Evolutionary conservation across 2,888 invertebrate species (phyloP), one percentile per base, ranked within the genome.

Genomic region (Chymomyza amoena): DNA sequence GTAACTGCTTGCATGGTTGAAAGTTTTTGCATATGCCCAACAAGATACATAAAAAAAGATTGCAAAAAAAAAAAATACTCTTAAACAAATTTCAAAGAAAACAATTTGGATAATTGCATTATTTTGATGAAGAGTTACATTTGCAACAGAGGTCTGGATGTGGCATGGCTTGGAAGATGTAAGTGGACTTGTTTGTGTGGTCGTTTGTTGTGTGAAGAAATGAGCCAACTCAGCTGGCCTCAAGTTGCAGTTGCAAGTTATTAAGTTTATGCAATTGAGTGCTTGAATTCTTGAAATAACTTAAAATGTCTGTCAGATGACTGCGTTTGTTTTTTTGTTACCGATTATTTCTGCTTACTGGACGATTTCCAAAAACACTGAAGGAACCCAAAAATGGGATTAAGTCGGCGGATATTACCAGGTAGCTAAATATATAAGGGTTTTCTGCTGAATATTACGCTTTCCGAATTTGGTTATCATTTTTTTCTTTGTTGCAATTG

Each of bases 51-150:
- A 78, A 36, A 69, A 50, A 50, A 39, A 36, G 39, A 66, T 45
- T 57, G 56, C 13, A 67, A 65, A 64, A 67, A 57, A 51, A 13
- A 69, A 62, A 52, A 63, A 83, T 83, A 80, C 85, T 85, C 85
- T 87, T 83, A 83, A 83, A 80, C 83, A 83, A 85, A 87, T 83
- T 83, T 83, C 88, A 86, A 86, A 78, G 84, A 84, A 88, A 84
- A 88, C 84, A 84, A 84, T 84, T 88, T 88, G 80, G 84, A 88
- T 84, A 84, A 84, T 84, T 88, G 86, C 88, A 87, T 84, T 86
- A 88, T 84, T 86, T 86, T 86, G 84, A 81, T 79, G 88, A 78
- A 76, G 84, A 81, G 85, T 75, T 78, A 83, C 82, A 85, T 87
- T 87, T 82, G 71, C 78, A 79, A 79, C 80, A 74, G 80, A 45